phyloP scores from a whole-genome alignment of 2,888 invertebrate species.

The Imbricaverruca yamaguchii region DNA sequence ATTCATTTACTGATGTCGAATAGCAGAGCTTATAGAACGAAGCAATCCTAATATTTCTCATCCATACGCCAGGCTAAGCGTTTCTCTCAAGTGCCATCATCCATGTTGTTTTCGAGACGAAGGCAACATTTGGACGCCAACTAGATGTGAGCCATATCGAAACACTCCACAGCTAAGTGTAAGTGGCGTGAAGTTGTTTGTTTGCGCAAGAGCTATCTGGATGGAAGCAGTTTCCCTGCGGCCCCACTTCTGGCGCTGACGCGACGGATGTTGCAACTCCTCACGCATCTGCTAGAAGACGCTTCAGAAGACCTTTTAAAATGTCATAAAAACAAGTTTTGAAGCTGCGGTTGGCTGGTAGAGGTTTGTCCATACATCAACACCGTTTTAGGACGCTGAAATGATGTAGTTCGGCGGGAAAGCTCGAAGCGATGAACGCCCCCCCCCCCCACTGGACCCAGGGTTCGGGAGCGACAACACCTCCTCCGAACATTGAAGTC shows the following conservation, averaged over 20 bases:
- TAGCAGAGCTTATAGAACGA: no score
- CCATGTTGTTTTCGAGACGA: no score
- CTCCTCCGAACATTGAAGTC: no score
- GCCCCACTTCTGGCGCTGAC: neutral
- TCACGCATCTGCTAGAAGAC: neutral
- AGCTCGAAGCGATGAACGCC: neutral
- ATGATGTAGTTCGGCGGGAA: neutral
- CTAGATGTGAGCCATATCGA: neutral
- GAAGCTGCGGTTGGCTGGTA: neutral
- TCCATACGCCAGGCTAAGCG: no score
- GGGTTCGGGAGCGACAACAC: no score
- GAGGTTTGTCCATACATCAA: neutral
- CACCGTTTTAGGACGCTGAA: conserved; percentile 22
- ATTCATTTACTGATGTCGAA: no score
- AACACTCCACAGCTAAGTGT: neutral
- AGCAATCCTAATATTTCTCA: no score
- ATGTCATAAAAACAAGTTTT: neutral
- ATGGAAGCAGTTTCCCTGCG: neutral
- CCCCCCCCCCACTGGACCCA: no score
- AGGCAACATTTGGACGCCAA: no score
- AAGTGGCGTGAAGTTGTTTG: conserved; percentile 2
- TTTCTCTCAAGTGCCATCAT: no score
- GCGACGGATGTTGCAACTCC: neutral
- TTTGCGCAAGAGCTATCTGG: neutral
- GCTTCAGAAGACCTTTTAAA: neutral